Conservation (phyloP, 2,797 vertebrate genomes). For the Heteromormyrus szaboi region DNA sequence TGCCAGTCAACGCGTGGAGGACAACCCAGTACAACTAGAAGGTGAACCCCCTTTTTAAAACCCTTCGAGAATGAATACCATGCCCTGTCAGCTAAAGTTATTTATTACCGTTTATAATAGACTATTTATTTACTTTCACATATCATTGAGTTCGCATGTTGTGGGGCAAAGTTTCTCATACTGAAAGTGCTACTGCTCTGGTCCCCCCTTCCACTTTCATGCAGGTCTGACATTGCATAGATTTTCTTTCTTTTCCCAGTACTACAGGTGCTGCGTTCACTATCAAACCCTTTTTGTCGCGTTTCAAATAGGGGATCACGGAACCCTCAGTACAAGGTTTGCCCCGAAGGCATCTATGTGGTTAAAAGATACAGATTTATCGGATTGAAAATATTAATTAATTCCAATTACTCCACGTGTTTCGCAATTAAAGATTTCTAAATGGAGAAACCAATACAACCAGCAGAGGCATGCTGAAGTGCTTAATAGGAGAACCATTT, state of each 20-base stretch:
- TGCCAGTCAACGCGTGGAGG: neutral
- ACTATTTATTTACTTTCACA: neutral
- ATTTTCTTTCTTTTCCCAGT: neutral
- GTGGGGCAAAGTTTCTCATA: neutral
- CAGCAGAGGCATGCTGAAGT: neutral
- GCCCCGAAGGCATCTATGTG: neutral
- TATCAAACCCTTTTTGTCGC: neutral
- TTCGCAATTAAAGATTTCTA: neutral
- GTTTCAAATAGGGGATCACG: neutral
- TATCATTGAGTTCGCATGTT: neutral
- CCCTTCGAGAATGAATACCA: neutral
- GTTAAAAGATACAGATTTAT: neutral
- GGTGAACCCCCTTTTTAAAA: neutral
- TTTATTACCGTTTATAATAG: neutral
- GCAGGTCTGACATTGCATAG: neutral
- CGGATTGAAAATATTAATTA: neutral
- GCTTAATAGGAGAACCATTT: neutral
- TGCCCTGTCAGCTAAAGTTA: neutral
- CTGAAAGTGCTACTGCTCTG: neutral
- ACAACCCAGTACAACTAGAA: neutral
- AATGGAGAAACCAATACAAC: neutral
- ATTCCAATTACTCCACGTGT: neutral
- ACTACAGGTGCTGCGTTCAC: neutral
- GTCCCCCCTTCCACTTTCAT: neutral
- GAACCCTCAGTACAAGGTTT: neutral